Evolutionary conservation across 2,113 vertebrate species (phyloP), one percentile per base, ranked within the genome.

Genomic region (Psittacula cyanocephala): DNA sequence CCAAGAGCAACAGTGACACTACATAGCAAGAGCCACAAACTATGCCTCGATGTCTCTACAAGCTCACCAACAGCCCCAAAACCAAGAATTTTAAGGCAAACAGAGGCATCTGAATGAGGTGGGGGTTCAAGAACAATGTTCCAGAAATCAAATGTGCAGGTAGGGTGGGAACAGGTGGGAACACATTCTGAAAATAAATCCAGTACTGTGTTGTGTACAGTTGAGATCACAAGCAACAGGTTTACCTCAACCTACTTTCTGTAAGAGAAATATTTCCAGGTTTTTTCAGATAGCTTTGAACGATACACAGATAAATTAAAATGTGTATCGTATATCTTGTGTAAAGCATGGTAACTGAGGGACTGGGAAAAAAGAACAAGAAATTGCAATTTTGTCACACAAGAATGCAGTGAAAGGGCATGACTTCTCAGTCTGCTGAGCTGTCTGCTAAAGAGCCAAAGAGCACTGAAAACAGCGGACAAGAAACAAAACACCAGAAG

Each of bases 401-500:
- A 83, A 46, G 17, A 78, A 59, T 0, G 6, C 76, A 90, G 37
- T 17, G 50, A 85, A 37, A 76, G 31, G 9, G 33, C 76, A 88
- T 4, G 60, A 53, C 72, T 93, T 49, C n/a, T 60, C 91, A 70
- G 60, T 46, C 68, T 93, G 81, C 91, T 89, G 78, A 85, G 78
- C 74, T 87, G 84, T 23, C 88, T 91, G 68, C 75, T 72, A 0
- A 46, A 67, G 55, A 86, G 55, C 72, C 88, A 93, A 91, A 62
- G 50, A 93, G 67, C 76, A 70, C 29, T 35, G 49, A 33, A 88
- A 91, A 80, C n/a, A 83, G 41, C 2, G 5, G 67, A 63, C 64
- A 74, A 91, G 92, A 94, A 93, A 86, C 39, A 81, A 90, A 46
- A 81, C 53, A 83, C 49, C 76, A 88, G 69, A 63, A 81, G 46